Base-by-base conservation (phyloP, 1,140 invertebrate species). In the Aphelenchoides avenae region DNA sequence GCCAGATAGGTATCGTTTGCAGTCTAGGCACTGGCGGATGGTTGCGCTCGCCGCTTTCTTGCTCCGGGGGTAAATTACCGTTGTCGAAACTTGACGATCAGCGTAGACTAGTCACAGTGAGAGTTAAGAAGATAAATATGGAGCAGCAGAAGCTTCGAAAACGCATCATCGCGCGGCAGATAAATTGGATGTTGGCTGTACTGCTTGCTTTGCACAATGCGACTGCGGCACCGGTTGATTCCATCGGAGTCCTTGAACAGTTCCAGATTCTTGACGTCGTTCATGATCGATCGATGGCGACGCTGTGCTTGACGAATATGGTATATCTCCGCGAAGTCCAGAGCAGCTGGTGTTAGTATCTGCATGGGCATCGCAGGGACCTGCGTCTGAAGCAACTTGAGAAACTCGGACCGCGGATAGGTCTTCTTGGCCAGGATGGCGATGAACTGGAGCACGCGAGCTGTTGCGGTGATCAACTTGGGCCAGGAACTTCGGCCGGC, bases 101-200 rank as follows among this genome's bases (percentile, higher is more conserved):
- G 52, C 49, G 31, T 18, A n/a, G 9, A 11, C 11, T 18, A 9
- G 9, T 53, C 50, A 9, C 9, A 20, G 27, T 52, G 51, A 33
- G 9, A 34, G 7, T 9, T 9, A 11, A 11, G n/a, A 11, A 15
- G 11, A 42, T 52, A 53, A 9, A 52, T 24, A 22, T 52, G 49
- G 15, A 52, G 15, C n/a, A 52, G 52, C 20, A 52, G 7, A 11
- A 52, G 22, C 53, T 9, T n/a, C 13, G 51, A 33, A 47, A 50
- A 11, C 37, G 36, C 11, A 9, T n/a, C 51, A 11, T 57, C 11
- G 9, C 42, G 50, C n/a, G 15, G 9, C 11, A 52, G 9, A n/a
- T 54, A 47, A 9, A 57, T 57, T n/a, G 50, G 51, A n/a, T 50
- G 11, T 13, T 13, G 41, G 11, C 37, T 51, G 48, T 51, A n/a